Conservation (phyloP, 2,888 invertebrate species). For the Andricus curvator region DNA sequence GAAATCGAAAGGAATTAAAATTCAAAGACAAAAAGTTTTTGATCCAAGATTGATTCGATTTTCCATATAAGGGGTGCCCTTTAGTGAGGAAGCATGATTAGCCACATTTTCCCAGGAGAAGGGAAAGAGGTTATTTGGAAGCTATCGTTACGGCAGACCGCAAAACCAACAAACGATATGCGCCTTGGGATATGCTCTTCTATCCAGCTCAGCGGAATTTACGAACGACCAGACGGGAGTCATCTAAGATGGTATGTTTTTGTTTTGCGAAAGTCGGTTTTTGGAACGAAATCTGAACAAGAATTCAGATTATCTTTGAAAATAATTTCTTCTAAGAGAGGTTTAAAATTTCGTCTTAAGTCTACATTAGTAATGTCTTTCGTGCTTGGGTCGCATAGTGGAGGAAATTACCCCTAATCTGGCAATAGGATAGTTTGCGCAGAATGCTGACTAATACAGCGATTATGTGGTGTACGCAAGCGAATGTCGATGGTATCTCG, state of each 20-base stretch:
- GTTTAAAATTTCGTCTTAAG: neutral
- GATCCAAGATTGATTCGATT: conserved; percentile 7
- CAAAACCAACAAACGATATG: conserved; percentile 75
- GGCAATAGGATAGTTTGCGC: conserved; percentile 27
- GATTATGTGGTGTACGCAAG: conserved; percentile 38
- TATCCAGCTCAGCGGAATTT: neutral
- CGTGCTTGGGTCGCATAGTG: neutral
- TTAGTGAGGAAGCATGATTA: conserved; percentile 33
- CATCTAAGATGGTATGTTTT: neutral
- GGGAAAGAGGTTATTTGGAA: conserved; percentile 63
- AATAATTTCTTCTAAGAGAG: neutral
- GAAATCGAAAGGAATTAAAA: too few relatives aligned
- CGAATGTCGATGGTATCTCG: conserved; percentile 58
- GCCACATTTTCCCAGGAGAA: conserved; percentile 60
- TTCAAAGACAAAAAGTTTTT: too few relatives aligned
- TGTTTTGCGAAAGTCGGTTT: neutral
- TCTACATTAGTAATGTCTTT: neutral
- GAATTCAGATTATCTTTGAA: neutral
- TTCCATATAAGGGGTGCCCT: neutral
- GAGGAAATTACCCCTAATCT: conserved; percentile 27
- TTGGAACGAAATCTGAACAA: neutral
- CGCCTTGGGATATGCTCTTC: conserved; percentile 27
- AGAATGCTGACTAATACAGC: conserved; percentile 40
- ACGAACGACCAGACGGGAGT: neutral
- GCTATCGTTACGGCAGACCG: conserved; percentile 73